These are phyloP conservation scores for Falco concolor DNA, from an alignment of 2,797 vertebrate species.

Conservation along the genomic window DNA sequence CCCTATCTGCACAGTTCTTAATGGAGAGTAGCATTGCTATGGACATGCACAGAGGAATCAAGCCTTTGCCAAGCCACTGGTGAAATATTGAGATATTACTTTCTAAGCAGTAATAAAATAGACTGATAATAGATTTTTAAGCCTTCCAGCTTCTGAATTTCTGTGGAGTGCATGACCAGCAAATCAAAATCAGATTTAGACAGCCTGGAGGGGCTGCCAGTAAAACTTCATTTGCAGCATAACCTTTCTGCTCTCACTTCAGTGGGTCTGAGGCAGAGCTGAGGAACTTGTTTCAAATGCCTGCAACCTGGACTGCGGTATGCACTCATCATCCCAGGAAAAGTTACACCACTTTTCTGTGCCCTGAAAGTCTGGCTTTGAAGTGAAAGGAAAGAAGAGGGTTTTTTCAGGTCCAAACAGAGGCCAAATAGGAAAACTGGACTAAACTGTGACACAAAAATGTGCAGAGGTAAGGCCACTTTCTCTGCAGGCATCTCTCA, in stretches of 20 bases:
- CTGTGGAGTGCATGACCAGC: not conserved
- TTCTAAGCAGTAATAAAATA: slow-evolving; percentile 24
- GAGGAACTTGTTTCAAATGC: not conserved
- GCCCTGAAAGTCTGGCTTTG: not conserved
- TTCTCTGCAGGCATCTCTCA: not conserved
- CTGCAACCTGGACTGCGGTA: not conserved
- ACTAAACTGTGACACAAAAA: not conserved
- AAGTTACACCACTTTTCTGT: not conserved
- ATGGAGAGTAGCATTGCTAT: not conserved
- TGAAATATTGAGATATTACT: not conserved
- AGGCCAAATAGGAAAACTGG: not conserved
- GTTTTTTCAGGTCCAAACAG: not conserved
- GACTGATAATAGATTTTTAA: not conserved
- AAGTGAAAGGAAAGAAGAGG: not conserved
- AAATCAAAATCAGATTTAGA: slow-evolving; percentile 30
- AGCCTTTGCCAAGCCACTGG: not conserved
- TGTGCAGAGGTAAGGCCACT: not conserved
- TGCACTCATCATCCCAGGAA: not conserved
- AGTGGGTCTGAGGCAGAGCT: not conserved
- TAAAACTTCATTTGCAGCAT: not conserved
- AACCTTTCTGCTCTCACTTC: not conserved
- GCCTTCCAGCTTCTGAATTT: not conserved
- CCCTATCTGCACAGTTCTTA: not conserved
- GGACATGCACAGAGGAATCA: not conserved
- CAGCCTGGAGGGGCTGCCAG: not conserved